Conservation (phyloP, 2,888 invertebrate species). For the Chrysolina oricalcia region DNA sequence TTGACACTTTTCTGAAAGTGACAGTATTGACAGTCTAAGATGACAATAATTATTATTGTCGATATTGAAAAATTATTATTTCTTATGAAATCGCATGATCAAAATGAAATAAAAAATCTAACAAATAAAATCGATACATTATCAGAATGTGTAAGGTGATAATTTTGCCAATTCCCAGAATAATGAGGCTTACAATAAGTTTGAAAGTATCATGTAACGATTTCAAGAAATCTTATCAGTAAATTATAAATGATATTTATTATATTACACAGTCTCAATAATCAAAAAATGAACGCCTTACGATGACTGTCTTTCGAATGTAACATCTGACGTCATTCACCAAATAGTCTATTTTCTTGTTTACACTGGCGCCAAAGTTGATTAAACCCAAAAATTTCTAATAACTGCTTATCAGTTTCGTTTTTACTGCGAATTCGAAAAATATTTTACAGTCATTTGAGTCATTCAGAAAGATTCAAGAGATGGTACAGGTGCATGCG, state of each 20-base stretch:
- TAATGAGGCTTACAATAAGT: background rate
- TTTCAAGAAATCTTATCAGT: constrained; percentile 17
- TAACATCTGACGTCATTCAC: constrained; percentile 4
- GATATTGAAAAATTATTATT: no score
- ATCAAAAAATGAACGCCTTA: background rate
- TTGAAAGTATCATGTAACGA: background rate
- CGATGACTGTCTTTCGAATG: background rate
- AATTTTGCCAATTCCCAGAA: no score
- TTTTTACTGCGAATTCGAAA: background rate
- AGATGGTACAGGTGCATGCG: no score
- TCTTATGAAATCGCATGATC: no score
- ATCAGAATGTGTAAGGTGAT: no score
- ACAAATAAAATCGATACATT: no score
- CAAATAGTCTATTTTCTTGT: background rate
- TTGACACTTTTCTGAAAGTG: no score
- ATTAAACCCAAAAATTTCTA: background rate
- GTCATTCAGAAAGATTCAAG: no score
- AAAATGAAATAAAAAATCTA: no score
- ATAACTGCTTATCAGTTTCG: background rate
- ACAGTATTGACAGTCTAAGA: no score
- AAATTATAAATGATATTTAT: background rate
- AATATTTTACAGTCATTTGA: no score
- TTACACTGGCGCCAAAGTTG: background rate
- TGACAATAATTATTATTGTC: no score
- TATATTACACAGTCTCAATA: background rate